Evolutionary conservation across 2,888 invertebrate genomes (phyloP).

Genomic region (Agrypnus murinus): DNA sequence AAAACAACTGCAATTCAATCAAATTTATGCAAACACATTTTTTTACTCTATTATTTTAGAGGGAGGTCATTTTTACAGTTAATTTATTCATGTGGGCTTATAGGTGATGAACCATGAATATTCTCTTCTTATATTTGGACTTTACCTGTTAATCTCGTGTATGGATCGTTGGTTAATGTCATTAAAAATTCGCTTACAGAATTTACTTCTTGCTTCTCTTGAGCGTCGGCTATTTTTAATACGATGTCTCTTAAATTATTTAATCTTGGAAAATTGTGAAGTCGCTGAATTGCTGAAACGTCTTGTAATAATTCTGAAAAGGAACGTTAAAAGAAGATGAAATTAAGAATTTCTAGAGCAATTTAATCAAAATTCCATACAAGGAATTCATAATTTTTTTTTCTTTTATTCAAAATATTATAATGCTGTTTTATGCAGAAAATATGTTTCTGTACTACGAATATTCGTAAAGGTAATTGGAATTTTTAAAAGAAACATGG

Average conservation of each 20-base stretch:
- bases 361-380: no score
- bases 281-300: neutral
- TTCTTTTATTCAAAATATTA: no score
- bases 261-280: neutral
- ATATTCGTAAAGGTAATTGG: no score
- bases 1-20: no score
- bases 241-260: neutral
- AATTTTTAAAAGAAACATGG: no score
- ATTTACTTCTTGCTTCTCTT: constrained; percentile 5
- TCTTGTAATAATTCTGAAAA: neutral
- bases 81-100: constrained; percentile 17
- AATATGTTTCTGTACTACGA: no score
- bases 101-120: neutral
- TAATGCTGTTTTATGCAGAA: no score
- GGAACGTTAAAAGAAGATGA: no score
- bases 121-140: constrained; percentile 16
- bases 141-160: constrained; percentile 22
- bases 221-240: constrained; percentile 1
- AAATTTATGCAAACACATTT: no score
- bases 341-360: no score
- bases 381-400: no score
- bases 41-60: neutral
- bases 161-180: constrained; percentile 14
- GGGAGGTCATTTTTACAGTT: neutral
- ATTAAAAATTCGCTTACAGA: constrained; percentile 1